Evolutionary conservation across 2,113 vertebrate genomes (phyloP).

Genomic region (Hassar affinis): DNA sequence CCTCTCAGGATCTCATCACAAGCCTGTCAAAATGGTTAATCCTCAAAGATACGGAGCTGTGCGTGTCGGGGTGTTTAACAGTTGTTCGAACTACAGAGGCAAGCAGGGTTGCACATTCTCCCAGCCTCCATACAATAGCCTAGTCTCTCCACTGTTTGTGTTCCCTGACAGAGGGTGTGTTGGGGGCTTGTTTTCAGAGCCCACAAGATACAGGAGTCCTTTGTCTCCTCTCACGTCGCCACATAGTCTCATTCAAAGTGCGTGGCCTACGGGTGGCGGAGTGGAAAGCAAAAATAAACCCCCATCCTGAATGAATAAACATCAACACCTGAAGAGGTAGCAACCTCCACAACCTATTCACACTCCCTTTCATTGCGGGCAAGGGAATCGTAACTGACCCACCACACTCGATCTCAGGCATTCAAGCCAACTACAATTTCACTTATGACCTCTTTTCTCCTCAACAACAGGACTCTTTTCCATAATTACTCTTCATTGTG

Average conservation of each 20-base stretch:
- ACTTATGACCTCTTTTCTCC: constrained; percentile 16
- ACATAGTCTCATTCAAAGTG: constrained; percentile 34
- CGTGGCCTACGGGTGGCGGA: constrained; percentile 26
- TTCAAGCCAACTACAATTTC: constrained; percentile 31
- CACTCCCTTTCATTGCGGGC: constrained; percentile 12
- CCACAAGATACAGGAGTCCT: constrained; percentile 42
- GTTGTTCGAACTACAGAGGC: constrained; percentile 29
- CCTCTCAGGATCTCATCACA: neutral
- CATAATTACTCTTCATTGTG: constrained; percentile 18
- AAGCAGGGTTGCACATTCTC: constrained; percentile 24
- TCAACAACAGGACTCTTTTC: constrained; percentile 11
- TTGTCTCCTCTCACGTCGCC: constrained; percentile 45
- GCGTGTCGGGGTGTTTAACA: neutral
- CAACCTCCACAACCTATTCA: constrained; percentile 5
- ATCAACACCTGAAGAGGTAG: constrained; percentile 39
- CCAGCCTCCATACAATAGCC: constrained; percentile 39
- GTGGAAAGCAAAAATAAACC: constrained; percentile 45
- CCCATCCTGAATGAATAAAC: constrained; percentile 25
- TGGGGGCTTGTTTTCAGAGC: constrained; percentile 51
- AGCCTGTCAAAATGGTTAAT: constrained; percentile 11
- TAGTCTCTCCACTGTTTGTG: constrained; percentile 42
- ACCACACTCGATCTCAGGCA: neutral
- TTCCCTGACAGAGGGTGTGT: constrained; percentile 48
- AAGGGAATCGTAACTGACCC: constrained; percentile 24
- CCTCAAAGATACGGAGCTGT: neutral